Evolutionary conservation across 1,140 invertebrate species (phyloP), one percentile per base, ranked within the genome.

Genomic region (Periplaneta americana): DNA sequence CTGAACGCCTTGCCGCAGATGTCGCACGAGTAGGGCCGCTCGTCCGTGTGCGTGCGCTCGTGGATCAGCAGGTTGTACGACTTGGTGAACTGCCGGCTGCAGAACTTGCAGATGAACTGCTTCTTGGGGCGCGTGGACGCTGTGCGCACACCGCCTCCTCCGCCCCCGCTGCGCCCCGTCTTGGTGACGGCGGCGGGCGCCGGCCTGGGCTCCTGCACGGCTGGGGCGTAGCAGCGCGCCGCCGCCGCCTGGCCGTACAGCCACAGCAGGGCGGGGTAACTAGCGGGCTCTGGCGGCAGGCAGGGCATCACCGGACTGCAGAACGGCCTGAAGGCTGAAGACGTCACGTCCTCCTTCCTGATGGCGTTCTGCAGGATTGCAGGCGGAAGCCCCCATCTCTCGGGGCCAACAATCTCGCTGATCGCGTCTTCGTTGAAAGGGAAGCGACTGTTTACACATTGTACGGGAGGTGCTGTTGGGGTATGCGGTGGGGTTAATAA

Each of bases 51-150:
- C 2, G 98, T 99, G 84, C 98, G 91, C 88, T 99, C 97, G 89
- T 99, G 98, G 84, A 99, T 99, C 76, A 99, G 90, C 78, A 99
- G 91, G 87, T 99, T 99, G 90, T 99, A 99, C 31, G 97, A 96
- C 89, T 99, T 99, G 80, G 98, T 98, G 88, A 99, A 99, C 86
- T 98, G 96, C 57, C 98, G 92, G 86, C 96, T 95, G 89, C 98
- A 99, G 88, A 96, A 99, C 86, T 97, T 96, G 91, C 98, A 99
- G 81, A 94, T 93, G 86, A 93, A 94, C 85, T 94, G 88, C 83
- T 92, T 92, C 84, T 91, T 91, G 3, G 94, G 94, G 75, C 94
- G 89, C 5, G 92, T 90, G 0, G 82, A 94, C 37, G 95, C 88
- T 2, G 94, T 94, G 1, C 95, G 95, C 34, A 93, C 22, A 11